These are phyloP conservation scores for Notodromas monacha DNA, from an alignment of 2,888 invertebrate genomes.

Conservation along the genomic window DNA sequence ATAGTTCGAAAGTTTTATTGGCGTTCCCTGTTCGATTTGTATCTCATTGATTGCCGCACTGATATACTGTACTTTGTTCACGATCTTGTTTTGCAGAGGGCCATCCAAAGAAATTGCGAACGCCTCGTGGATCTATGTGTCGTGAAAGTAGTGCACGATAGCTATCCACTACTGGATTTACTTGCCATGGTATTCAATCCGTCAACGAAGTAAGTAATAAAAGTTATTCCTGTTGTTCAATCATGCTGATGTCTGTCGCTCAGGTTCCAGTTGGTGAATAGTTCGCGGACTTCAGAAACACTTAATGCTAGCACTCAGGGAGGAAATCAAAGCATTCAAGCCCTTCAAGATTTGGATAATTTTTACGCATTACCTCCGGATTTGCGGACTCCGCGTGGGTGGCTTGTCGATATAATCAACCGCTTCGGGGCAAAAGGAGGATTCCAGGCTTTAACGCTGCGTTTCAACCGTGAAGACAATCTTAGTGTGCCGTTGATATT, in stretches of 20 bases:
- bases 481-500: slow-evolving; percentile 41
- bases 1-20: background rate
- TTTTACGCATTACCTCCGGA: slow-evolving; percentile 39
- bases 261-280: slow-evolving; percentile 58
- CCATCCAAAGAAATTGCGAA: slow-evolving; percentile 71
- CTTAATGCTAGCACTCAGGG: slow-evolving; percentile 24
- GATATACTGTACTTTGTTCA: background rate
- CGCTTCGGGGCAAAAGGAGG: slow-evolving; percentile 64
- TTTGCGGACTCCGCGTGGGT: slow-evolving; percentile 54
- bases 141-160: slow-evolving; percentile 54
- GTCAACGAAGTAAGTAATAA: slow-evolving; percentile 38
- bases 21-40: background rate
- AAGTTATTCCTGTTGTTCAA: slow-evolving; percentile 7
- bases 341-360: slow-evolving; percentile 26
- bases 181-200: slow-evolving; percentile 79
- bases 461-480: slow-evolving; percentile 39
- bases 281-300: slow-evolving; percentile 36
- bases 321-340: slow-evolving; percentile 9
- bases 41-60: too few species aligned
- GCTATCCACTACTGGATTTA: slow-evolving; percentile 64
- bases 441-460: slow-evolving; percentile 46
- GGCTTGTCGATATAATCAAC: slow-evolving; percentile 85
- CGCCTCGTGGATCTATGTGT: slow-evolving; percentile 71
- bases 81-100: slow-evolving; percentile 21
- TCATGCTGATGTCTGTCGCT: slow-evolving; percentile 10